Evolutionary conservation across 2,888 invertebrate species (phyloP).

Genomic region (Apeira syringaria): DNA sequence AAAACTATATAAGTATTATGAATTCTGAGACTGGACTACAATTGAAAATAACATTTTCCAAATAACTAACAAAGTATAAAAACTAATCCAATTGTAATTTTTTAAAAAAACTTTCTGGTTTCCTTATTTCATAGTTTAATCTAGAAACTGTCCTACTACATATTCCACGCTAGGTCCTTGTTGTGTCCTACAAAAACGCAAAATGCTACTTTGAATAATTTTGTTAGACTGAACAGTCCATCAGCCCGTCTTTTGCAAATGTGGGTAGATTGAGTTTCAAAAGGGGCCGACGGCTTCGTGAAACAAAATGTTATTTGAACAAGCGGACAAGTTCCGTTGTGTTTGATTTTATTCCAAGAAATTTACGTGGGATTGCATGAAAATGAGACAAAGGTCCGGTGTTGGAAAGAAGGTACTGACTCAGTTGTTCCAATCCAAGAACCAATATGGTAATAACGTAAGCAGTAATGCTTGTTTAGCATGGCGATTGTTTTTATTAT

Average conservation of each 20-base stretch:
- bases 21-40: too few species aligned
- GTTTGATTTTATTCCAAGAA: constrained; percentile 16
- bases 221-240: constrained; percentile 67
- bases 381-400: constrained; percentile 5
- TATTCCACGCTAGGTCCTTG: constrained; percentile 3
- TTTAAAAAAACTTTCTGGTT: too few species aligned
- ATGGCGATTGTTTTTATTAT: too few species aligned
- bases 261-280: constrained; percentile 60
- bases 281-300: constrained; percentile 19
- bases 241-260: constrained; percentile 73
- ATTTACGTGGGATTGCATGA: constrained; percentile 13
- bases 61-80: too few species aligned
- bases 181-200: constrained; percentile 39
- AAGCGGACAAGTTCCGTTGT: constrained; percentile 11
- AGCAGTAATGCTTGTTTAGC: too few species aligned
- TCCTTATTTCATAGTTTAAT: neutral
- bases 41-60: too few species aligned
- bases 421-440: too few species aligned
- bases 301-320: constrained; percentile 35
- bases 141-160: constrained; percentile 10
- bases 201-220: constrained; percentile 75
- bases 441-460: too few species aligned
- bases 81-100: too few species aligned
- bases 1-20: too few species aligned
- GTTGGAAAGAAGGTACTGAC: too few species aligned